These are phyloP conservation scores for Gymnoscopelus braueri DNA, from an alignment of 2,797 vertebrate genomes.

Conservation along the genomic window DNA sequence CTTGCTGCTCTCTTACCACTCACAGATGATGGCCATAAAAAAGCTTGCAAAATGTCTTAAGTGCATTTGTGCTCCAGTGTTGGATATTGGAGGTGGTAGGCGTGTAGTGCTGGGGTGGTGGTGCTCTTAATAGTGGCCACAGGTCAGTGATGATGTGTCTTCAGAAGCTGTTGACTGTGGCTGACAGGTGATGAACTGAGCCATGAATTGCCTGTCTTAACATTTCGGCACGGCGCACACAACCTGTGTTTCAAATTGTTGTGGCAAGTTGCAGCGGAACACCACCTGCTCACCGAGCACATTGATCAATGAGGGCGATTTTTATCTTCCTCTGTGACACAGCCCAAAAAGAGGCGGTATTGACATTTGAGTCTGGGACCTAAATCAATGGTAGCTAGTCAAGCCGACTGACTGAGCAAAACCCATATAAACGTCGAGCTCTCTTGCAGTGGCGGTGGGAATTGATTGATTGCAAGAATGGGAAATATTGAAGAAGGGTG, in stretches of 20 bases:
- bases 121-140: slow-evolving; percentile 59
- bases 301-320: slow-evolving; percentile 93
- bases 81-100: slow-evolving; percentile 8
- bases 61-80: slow-evolving; percentile 40
- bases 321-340: slow-evolving; percentile 80
- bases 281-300: slow-evolving; percentile 86
- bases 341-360: slow-evolving; percentile 89
- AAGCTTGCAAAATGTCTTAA: slow-evolving; percentile 63
- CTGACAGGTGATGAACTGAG: slow-evolving; percentile 78
- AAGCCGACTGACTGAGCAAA: slow-evolving; percentile 90
- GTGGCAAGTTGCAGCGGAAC: slow-evolving; percentile 78
- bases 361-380: slow-evolving; percentile 90
- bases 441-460: slow-evolving; percentile 84
- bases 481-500: slow-evolving; percentile 81
- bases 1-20: slow-evolving; percentile 46
- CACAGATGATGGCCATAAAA: slow-evolving; percentile 9
- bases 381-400: slow-evolving; percentile 88
- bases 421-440: slow-evolving; percentile 89
- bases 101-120: slow-evolving; percentile 26
- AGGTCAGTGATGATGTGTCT: slow-evolving; percentile 79
- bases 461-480: slow-evolving; percentile 90
- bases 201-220: slow-evolving; percentile 71
- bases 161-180: slow-evolving; percentile 68
- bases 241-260: slow-evolving; percentile 80
- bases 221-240: slow-evolving; percentile 72